phyloP scores from a whole-genome alignment of 2,797 vertebrate genomes.

The Varecia variegata region DNA sequence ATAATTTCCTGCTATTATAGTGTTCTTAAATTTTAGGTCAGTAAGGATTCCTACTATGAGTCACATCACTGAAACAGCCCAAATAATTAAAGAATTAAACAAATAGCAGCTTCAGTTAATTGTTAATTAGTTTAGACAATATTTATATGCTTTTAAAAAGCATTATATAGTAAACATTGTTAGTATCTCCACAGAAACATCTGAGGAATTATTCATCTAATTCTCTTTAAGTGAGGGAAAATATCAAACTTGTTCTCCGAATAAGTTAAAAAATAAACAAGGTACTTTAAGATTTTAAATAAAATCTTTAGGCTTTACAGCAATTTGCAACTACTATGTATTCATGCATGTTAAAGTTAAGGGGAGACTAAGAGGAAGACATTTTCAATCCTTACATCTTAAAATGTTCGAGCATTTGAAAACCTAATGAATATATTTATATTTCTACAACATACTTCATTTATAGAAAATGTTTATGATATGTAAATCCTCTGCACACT shows the following conservation, averaged over 20 bases:
- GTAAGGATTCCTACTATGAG: not conserved
- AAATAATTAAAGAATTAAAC: slow-evolving; percentile 32
- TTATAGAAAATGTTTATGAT: not conserved
- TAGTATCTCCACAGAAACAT: not conserved
- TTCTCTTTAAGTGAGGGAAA: not conserved
- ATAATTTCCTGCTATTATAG: not conserved
- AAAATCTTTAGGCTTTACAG: not conserved
- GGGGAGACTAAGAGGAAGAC: not conserved
- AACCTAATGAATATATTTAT: not conserved
- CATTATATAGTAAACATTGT: not conserved
- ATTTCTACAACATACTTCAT: not conserved
- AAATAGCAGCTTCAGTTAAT: not conserved
- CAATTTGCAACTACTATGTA: not conserved
- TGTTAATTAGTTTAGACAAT: slow-evolving; percentile 17
- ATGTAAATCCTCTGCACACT: not conserved
- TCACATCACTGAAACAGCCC: not conserved
- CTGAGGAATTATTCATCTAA: slow-evolving; percentile 31
- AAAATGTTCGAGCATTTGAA: slow-evolving; percentile 19
- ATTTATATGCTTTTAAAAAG: not conserved
- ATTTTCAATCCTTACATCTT: not conserved
- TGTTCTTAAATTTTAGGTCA: slow-evolving; percentile 39
- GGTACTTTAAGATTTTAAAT: not conserved
- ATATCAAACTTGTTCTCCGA: not conserved
- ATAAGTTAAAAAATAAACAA: slow-evolving; percentile 31
- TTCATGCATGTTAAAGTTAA: slow-evolving; percentile 28